Evolutionary conservation across 30 jellyfish, hydroid and myxozoan genomes (phyloP).

Genomic region (Aurelia sp.): DNA sequence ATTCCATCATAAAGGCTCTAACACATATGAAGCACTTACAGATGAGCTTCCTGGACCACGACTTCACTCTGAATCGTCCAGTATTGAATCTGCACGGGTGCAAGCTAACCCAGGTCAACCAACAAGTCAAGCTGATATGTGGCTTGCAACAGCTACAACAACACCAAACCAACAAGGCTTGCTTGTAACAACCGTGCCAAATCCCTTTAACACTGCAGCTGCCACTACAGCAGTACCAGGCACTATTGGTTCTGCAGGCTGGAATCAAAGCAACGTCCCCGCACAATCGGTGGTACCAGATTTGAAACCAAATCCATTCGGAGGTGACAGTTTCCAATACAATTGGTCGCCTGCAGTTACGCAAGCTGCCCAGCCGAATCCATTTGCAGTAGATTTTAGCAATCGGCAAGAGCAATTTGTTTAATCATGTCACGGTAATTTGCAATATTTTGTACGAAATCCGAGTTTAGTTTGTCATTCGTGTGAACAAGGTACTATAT

Average conservation of each 20-base stretch:
- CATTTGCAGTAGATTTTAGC: constrained; percentile 44
- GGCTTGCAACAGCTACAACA: constrained; percentile 64
- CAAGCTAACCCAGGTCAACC: constrained; percentile 8
- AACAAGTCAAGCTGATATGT: constrained; percentile 61
- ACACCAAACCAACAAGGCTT: constrained; percentile 38
- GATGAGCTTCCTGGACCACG: constrained; percentile 94
- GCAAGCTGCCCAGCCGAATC: constrained; percentile 57
- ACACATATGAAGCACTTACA: constrained; percentile 93
- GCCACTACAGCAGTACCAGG: constrained; percentile 56
- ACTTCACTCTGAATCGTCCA: constrained; percentile 76
- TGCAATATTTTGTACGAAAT: constrained; percentile 33
- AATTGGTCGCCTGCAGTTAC: constrained; percentile 46
- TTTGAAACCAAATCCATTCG: constrained; percentile 73
- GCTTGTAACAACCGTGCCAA: constrained; percentile 55
- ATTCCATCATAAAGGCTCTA: constrained; percentile 72
- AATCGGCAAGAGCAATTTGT: constrained; percentile 70
- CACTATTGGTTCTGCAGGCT: constrained; percentile 49
- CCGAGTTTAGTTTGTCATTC: too few relatives aligned
- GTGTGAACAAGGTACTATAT: too few relatives aligned
- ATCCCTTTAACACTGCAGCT: constrained; percentile 73
- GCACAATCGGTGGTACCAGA: constrained; percentile 2
- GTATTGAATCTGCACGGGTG: constrained; percentile 61
- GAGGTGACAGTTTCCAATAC: constrained; percentile 37
- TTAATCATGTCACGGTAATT: constrained; percentile 3
- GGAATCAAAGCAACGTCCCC: constrained; percentile 31